Percentiles rank a stretch among this genome's conserved stretches.
phyloP scores from a whole-genome alignment of 2,113 vertebrate genomes.

The Equus quagga region DNA sequence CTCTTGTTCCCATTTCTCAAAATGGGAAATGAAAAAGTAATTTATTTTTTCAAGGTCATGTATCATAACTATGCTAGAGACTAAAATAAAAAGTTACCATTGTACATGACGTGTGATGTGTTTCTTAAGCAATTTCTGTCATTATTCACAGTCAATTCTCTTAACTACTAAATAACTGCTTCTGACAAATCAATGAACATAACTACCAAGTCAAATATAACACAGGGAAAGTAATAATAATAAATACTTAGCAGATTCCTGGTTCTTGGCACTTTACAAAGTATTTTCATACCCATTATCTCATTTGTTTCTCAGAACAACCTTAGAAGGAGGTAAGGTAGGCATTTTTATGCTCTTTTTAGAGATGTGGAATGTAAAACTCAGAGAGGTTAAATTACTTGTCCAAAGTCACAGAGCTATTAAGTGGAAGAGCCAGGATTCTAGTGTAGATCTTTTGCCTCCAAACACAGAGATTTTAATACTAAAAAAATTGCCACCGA shows the following conservation, averaged over 20 bases:
- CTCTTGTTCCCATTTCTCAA: conserved; percentile 51
- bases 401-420: neutral
- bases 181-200: conserved; percentile 53
- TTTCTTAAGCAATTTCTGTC: conserved; percentile 44
- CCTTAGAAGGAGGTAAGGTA: neutral
- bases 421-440: neutral
- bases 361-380: neutral
- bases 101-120: neutral
- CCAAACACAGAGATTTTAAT: neutral
- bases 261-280: neutral
- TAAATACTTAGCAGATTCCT: neutral
- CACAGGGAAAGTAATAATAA: neutral
- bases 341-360: neutral
- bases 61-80: neutral
- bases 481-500: neutral
- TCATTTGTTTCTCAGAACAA: conserved; percentile 34
- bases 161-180: conserved; percentile 40
- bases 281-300: conserved; percentile 11
- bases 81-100: conserved; percentile 13
- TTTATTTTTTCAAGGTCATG: neutral
- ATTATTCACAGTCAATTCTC: conserved; percentile 11
- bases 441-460: neutral
- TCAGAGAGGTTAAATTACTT: neutral
- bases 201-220: conserved; percentile 44
- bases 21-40: conserved; percentile 43